Evolutionary conservation across 2,797 vertebrate genomes (phyloP).

Genomic region (Dendrocincla tyrannina): DNA sequence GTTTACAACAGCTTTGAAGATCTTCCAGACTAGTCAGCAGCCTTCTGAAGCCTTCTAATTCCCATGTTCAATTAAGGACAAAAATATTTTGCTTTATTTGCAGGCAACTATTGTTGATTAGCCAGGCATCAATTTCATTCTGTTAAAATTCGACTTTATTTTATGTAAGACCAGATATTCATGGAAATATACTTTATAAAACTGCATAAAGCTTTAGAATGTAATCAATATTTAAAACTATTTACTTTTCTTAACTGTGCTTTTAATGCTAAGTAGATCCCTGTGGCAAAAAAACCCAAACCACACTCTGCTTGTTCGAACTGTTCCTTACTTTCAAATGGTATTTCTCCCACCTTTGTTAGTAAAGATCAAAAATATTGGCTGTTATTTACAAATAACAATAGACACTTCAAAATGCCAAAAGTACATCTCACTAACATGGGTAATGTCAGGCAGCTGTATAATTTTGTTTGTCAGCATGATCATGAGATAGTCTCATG

Average conservation of each 20-base stretch:
- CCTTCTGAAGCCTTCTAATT: conserved; percentile 1
- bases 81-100: conserved; percentile 23
- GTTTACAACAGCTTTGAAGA: background rate
- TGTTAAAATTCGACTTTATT: background rate
- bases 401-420: background rate
- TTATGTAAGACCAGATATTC: background rate
- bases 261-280: background rate
- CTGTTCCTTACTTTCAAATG: background rate
- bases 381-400: background rate
- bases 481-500: background rate
- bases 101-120: background rate
- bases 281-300: background rate
- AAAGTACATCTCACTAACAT: background rate
- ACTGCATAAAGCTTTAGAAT: background rate
- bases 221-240: background rate
- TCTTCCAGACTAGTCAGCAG: background rate
- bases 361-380: background rate
- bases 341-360: background rate
- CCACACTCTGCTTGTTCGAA: background rate
- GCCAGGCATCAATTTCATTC: background rate
- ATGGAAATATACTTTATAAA: background rate
- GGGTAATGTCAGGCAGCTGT: background rate
- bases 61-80: background rate
- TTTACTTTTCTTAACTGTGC: background rate
- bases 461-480: background rate